Evolutionary conservation across 2,113 vertebrate genomes (phyloP).

Genomic region (Smithornis capensis): DNA sequence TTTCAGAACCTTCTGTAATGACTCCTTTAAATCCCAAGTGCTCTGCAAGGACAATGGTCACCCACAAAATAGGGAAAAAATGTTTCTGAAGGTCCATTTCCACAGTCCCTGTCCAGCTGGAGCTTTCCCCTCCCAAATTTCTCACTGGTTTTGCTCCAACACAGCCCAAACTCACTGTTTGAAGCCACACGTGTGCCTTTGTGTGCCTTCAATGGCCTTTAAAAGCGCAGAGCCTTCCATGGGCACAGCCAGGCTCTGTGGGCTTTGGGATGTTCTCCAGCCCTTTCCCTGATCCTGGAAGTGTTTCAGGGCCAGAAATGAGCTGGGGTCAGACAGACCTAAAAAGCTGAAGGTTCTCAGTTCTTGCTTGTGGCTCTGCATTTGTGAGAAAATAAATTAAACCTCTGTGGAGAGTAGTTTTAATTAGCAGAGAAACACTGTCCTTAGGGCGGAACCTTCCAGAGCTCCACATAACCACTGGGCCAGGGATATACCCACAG

Average conservation of each 20-base stretch:
- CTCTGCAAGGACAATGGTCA: neutral
- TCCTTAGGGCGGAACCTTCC: neutral
- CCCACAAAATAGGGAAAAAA: neutral
- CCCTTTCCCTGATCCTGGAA: neutral
- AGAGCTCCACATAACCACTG: neutral
- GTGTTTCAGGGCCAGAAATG: neutral
- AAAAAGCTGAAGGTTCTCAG: neutral
- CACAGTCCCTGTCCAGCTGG: neutral
- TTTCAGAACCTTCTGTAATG: neutral
- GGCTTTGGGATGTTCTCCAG: neutral
- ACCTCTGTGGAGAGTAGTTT: neutral
- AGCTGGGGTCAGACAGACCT: neutral
- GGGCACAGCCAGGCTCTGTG: neutral
- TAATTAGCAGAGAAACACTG: neutral
- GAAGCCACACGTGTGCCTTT: accelerated
- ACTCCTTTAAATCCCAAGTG: neutral
- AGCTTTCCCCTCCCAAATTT: neutral
- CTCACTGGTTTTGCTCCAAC: neutral
- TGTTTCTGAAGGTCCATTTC: neutral
- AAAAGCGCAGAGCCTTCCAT: neutral
- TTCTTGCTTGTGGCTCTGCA: neutral
- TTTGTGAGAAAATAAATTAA: neutral
- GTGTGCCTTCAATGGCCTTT: no score
- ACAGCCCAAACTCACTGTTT: neutral
- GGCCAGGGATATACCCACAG: neutral